Evolutionary conservation across 2,113 vertebrate genomes (phyloP), one percentile per base, ranked within the genome.

Genomic region (Oncorhynchus mykiss): DNA sequence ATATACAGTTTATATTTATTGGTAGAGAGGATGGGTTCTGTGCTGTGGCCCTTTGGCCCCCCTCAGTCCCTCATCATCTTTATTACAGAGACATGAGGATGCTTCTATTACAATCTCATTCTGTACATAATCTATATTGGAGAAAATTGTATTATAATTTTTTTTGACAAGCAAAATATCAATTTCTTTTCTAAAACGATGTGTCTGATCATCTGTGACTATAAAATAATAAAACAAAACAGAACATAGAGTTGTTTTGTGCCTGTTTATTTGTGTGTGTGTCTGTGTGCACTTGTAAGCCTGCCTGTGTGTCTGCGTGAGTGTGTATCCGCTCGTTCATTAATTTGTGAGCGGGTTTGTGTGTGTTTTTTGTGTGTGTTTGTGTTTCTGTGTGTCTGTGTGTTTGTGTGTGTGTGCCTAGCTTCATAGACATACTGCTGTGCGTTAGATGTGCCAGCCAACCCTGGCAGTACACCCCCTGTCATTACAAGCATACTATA

Each of bases 1-100:
- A 91, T 88, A 91, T 87, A 91, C 90, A 88, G 87, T 92, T 92
- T 92, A 84, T 93, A 93, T 93, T 93, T 93, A 93, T 93, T 93
- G 88, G 86, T 89, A 86, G 67, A 79, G 88, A 84, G 78, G 76
- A 77, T 59, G 76, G 79, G 81, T 54, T 89, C 85, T 82, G 62
- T 74, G 74, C 79, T 62, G 78, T 84, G 84, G 80, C 80, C 72
- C 66, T 79, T 45, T 45, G 39, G 8, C 39, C 9, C 9, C 39
- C 39, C 39, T 12, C 39, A 45, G 39, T 12, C 39, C 39, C 39
- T 45, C 9, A 45, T 85, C 82, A 82, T 83, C 82, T 89, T 74
- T 77, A 80, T 80, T 85, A 90, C 77, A 67, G 84, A 87, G 85
- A 85, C 83, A 83, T 78, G 84, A 86, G 78, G 81, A 81, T 87